Evolutionary conservation across 2,113 vertebrate genomes (phyloP), one percentile per base, ranked within the genome.

Genomic region (Podiceps cristatus): DNA sequence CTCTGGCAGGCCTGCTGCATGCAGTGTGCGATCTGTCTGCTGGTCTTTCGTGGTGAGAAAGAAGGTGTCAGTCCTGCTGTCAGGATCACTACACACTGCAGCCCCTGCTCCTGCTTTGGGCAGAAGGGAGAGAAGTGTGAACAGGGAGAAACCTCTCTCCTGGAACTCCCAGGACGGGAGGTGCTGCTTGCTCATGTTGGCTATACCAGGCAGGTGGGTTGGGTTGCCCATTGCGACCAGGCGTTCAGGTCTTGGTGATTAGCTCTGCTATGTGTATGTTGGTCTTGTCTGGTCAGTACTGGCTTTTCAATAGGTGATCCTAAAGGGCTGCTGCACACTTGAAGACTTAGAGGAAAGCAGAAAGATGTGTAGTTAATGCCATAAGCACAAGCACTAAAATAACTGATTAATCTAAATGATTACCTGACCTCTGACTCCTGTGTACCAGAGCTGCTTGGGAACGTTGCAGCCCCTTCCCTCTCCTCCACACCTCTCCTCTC

Each of bases 11-110:
- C 22, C 22, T 72, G 29, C 22, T 86, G 25, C 2, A 3, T 66
- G 13, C 33, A 60, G 33, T 0, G 0, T 44, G 18, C 44, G 9
- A 7, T 84, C 24, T 72, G 18, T 27, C 53, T 74, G 19, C 19
- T 49, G 25, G 22, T 66, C 52, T 56, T 67, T 44, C 0, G 0
- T 22, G 22, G 12, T 19, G 11, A 19, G 25, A 74, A 71, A 59
- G 59, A 47, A 76, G 52, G 29, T 28, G 9, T 31, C 35, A 40
- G 14, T 63, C 25, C 24, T 95, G n/a, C 27, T 62, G 12, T 20
- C 29, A 45, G 37, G 25, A 29, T 7, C 13, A 31, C 13, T 22
- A 22, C 20, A 37, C 2, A 6, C 20, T 77, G 35, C 27, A 71
- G n/a, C 22, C 13, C 13, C 24, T 58, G 16, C 19, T 68, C 5